Conservation (phyloP, 2,888 invertebrate genomes). For the Cantharis nigra region DNA sequence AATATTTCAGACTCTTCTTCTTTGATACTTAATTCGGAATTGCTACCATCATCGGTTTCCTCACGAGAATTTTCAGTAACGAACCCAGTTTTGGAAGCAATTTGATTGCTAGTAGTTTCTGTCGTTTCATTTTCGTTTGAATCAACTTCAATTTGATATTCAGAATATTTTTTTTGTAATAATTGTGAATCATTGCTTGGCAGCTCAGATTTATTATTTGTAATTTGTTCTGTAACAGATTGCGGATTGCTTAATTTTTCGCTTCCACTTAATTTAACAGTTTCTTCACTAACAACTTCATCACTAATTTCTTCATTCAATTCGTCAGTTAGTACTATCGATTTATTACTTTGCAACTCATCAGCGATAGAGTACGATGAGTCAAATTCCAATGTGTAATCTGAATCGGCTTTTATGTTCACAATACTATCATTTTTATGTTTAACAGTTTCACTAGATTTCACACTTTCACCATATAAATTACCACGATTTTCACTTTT, state of each 20-base stretch:
- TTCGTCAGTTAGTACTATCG: not conserved
- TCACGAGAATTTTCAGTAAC: not conserved
- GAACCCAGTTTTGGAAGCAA: not conserved
- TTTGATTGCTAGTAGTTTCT: not conserved
- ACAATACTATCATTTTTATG: not conserved
- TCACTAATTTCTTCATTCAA: not conserved
- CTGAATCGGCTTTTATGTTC: not conserved
- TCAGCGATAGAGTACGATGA: not conserved
- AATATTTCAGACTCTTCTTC: not conserved
- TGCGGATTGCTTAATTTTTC: not conserved
- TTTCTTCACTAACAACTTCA: not conserved
- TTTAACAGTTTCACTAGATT: not conserved
- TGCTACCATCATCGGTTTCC: not conserved
- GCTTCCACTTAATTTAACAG: not conserved
- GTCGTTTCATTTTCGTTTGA: not conserved
- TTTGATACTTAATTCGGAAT: not conserved
- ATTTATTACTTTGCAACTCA: not conserved
- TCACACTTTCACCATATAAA: not conserved
- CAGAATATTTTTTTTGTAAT: not conserved
- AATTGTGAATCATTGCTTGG: not conserved
- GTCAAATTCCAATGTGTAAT: conserved; percentile 19
- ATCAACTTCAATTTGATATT: not conserved
- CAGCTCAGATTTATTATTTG: not conserved
- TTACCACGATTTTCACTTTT: conserved; percentile 10
- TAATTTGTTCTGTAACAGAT: not conserved